Evolutionary conservation across 2,797 vertebrate genomes (phyloP).

Genomic region (Vireo griseus): DNA sequence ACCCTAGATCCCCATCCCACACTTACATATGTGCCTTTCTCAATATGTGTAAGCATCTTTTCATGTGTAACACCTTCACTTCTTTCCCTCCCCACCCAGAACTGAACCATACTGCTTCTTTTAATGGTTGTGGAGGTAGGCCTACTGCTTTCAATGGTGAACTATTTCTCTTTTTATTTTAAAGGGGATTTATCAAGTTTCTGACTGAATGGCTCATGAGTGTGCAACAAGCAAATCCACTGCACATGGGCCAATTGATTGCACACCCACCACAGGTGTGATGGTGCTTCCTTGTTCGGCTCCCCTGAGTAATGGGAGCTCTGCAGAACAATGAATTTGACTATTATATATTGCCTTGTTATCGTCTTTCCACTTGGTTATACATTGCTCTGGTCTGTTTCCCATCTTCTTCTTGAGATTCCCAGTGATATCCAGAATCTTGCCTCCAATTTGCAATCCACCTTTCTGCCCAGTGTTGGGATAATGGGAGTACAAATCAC

Average conservation of each 20-base stretch:
- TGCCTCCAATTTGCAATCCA: not conserved
- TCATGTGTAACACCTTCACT: not conserved
- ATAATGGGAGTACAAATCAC: not conserved
- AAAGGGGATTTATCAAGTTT: not conserved
- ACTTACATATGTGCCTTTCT: not conserved
- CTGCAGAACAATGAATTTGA: not conserved
- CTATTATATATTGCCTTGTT: not conserved
- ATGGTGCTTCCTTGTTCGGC: not conserved
- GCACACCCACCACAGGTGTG: not conserved
- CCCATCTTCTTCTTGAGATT: not conserved
- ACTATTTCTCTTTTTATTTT: not conserved
- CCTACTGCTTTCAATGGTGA: not conserved
- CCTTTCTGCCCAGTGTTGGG: accelerated
- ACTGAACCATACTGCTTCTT: not conserved
- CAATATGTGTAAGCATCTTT: not conserved
- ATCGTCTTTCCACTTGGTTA: not conserved
- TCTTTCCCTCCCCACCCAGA: not conserved
- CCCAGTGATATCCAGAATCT: not conserved
- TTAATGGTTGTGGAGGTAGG: not conserved
- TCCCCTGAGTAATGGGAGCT: not conserved
- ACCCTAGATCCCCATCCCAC: not conserved
- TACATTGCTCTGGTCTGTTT: not conserved
- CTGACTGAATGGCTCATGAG: not conserved
- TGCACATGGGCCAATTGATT: accelerated
- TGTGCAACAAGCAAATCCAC: not conserved